Base-by-base conservation (phyloP, 1,140 invertebrate species). In the Drosophila pachea region DNA sequence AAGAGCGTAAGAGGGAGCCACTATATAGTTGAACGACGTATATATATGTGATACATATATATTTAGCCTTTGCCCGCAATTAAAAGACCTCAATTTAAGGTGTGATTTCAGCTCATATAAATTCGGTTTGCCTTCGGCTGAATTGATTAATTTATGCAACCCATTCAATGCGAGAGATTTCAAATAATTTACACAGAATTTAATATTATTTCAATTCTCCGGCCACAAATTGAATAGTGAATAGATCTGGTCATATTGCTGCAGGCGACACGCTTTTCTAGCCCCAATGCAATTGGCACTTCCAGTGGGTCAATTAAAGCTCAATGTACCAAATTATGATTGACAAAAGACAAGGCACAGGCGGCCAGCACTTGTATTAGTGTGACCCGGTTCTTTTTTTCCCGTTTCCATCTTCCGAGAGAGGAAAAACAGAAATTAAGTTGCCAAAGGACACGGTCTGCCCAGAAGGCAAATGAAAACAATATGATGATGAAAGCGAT, bases 401-500 rank as follows among this genome's bases (percentile, higher is more conserved):
- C 14, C 31, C 4, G 5, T 8, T 42, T 42, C 12, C 4, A n/a
- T 42, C 12, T 12, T 5, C 33, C 16, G 12, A 47, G 54, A 69
- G 56, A 43, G 66, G 74, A 58, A 76, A 73, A 71, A 74, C 50
- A 68, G 74, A 86, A 84, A 84, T 86, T 74, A 84, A 81, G 81
- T 81, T 86, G 69, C 49, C 65, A 71, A 67, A 67, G 68, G 40
- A 71, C 64, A 73, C 64, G 47, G 61, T 45, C 55, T 68, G 69
- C 43, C 64, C 73, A 67, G 79, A 84, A 79, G 74, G 76, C 73
- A 86, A 84, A 84, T 76, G 81, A 70, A 76, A 78, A 76, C 67
- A 78, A 78, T 76, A 71, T 47, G 72, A 86, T 69, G 55, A 78
- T 53, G 62, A 67, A 43, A 61, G 68, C 67, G 73, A 76, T 63